Percentiles rank a stretch among this genome's conserved stretches.
Evolutionary conservation across 2,113 vertebrate species (phyloP).

Genomic region (Oncorhynchus clarkii): DNA sequence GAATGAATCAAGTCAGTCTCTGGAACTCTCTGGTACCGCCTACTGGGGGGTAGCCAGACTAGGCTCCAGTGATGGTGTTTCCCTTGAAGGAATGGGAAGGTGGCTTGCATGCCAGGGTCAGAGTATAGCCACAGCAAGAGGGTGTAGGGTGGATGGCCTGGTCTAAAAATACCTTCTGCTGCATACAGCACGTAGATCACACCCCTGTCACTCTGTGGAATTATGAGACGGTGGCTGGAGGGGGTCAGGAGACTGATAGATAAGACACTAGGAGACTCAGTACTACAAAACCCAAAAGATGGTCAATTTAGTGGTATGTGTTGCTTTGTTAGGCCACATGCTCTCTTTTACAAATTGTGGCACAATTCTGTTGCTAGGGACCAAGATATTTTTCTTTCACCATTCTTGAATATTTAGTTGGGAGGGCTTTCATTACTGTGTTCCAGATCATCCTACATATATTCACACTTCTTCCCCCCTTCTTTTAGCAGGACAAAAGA

Average conservation of each 20-base stretch:
- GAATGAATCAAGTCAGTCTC: background rate
- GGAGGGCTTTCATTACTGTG: background rate
- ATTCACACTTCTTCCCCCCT: background rate
- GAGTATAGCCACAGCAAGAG: conserved; percentile 3
- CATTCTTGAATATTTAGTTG: background rate
- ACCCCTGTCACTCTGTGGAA: conserved; percentile 31
- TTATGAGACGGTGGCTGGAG: conserved; percentile 42
- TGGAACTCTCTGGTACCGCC: background rate
- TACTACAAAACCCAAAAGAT: conserved; percentile 12
- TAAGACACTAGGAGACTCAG: conserved; percentile 27
- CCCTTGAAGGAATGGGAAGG: background rate
- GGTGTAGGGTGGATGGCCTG: conserved; percentile 4
- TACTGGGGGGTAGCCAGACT: background rate
- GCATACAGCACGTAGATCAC: conserved; percentile 29
- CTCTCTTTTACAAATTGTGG: too few relatives aligned
- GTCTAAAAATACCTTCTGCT: conserved; percentile 49
- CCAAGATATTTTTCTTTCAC: background rate
- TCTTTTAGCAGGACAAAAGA: conserved; percentile 54
- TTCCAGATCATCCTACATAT: too few relatives aligned
- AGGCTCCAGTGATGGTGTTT: background rate
- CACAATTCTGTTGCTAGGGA: too few relatives aligned
- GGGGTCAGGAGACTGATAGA: conserved; percentile 39
- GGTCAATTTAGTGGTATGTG: conserved; percentile 11
- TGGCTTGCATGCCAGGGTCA: conserved; percentile 3
- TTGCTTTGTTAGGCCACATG: background rate